Percentiles rank a stretch among this genome's conserved stretches.
These are phyloP conservation scores for Drosophila nr. perissopoda DNA, from an alignment of 2,888 invertebrate genomes.

Conservation along the genomic window DNA sequence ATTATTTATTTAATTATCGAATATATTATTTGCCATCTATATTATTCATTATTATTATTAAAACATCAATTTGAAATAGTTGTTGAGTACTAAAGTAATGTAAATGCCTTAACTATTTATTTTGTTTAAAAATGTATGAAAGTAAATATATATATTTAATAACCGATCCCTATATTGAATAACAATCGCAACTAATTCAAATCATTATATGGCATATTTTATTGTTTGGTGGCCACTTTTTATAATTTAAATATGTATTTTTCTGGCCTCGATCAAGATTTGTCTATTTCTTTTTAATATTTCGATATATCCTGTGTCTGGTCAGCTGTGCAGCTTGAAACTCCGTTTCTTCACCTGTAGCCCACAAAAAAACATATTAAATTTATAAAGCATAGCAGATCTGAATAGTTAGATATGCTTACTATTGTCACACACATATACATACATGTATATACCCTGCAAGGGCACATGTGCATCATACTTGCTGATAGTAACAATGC, in stretches of 20 bases:
- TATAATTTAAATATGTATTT: not conserved
- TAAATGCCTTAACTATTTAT: not conserved
- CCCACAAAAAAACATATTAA: not conserved
- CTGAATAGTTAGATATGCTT: conserved; percentile 8
- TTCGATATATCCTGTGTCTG: not conserved
- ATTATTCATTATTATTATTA: not conserved
- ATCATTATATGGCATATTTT: not conserved
- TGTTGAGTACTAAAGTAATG: not conserved
- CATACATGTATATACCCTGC: conserved; percentile 21
- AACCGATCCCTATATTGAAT: not conserved
- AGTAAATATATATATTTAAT: not conserved
- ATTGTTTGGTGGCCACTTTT: not conserved
- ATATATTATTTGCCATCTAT: not conserved
- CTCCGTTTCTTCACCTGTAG: not conserved
- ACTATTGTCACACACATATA: conserved; percentile 5
- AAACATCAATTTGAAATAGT: not conserved
- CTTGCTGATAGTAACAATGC: conserved; percentile 58
- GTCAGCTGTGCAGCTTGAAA: not conserved
- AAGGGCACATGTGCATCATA: conserved; percentile 33
- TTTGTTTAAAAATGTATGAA: not conserved
- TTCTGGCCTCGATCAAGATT: not conserved
- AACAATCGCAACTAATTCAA: not conserved
- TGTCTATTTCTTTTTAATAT: not conserved
- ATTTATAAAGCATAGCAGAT: not conserved
- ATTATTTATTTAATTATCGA: not conserved